Base-by-base conservation (phyloP, 2,888 invertebrate species). In the Heliothis peltigera region DNA sequence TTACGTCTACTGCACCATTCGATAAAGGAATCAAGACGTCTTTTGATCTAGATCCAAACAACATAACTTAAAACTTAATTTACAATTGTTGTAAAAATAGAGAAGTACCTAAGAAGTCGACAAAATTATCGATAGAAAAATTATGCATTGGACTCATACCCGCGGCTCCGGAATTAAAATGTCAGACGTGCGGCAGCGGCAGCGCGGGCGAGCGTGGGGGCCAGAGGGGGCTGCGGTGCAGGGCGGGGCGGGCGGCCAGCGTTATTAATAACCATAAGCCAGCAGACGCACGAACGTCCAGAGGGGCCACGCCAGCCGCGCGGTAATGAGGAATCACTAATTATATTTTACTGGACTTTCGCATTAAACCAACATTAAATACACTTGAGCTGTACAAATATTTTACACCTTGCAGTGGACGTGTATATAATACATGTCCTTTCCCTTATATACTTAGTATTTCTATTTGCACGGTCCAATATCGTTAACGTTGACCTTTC, bases 231-330 rank as follows among this genome's bases (percentile, higher is more conserved):
- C 61, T 32, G 88, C 77, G 77, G 83, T 79, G 81, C 84, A 87
- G 87, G 86, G 84, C 70, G 83, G 82, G 81, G 83, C 87, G 82
- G 81, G 83, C 87, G 88, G 89, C 87, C 88, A 89, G 91, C 89
- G 94, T 94, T 95, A 95, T 95, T 95, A 95, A 95, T 95, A 94
- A 95, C 95, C 94, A 95, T 95, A 95, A 94, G 95, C 94, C 93
- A 89, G 92, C 92, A 94, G 94, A 95, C 94, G 94, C 94, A 95
- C 93, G 94, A 94, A 94, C 93, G 94, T 94, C 94, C 94, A 94
- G 94, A 94, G 94, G 93, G 94, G 94, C 93, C 94, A 87, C 81
- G 88, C 89, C 84, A 88, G 90, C 91, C 91, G 91, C 90, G 90
- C 92, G 85, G 90, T 95, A 95, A 95, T 95, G 94, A 95, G 93